phyloP scores from a whole-genome alignment of 2,888 invertebrate species.

The Amphipyra tragopoginis region DNA sequence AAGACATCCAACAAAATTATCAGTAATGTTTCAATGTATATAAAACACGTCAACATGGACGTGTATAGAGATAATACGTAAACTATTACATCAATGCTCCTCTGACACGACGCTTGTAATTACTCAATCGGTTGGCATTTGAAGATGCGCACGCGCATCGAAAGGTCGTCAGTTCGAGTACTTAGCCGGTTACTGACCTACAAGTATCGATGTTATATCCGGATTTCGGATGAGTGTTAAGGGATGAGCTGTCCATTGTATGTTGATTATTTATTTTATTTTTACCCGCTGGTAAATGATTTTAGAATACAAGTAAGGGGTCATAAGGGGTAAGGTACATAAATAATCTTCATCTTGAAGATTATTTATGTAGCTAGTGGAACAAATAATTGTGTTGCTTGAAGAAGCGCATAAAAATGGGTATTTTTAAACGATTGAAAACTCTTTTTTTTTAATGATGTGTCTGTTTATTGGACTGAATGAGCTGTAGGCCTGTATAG shows the following conservation, averaged over 20 bases:
- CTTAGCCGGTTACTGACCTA: slow-evolving; percentile 72
- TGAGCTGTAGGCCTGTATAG: no score
- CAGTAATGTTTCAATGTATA: slow-evolving; percentile 1
- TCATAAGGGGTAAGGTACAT: no score
- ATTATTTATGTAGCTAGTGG: no score
- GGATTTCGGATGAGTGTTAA: slow-evolving; percentile 36
- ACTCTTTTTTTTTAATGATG: no score
- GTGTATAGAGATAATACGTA: slow-evolving; percentile 40
- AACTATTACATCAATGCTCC: slow-evolving; percentile 58
- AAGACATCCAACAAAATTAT: not conserved
- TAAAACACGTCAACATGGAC: not conserved
- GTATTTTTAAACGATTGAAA: no score
- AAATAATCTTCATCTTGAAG: no score
- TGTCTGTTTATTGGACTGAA: no score
- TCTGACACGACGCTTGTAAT: slow-evolving; percentile 65
- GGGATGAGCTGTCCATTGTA: slow-evolving; percentile 15
- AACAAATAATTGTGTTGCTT: no score
- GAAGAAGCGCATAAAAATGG: no score
- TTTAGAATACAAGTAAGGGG: no score
- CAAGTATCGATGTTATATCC: slow-evolving; percentile 55
- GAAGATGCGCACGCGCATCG: slow-evolving; percentile 66
- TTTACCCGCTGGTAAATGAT: no score
- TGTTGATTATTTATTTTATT: slow-evolving; percentile 29
- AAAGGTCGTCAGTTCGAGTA: slow-evolving; percentile 73
- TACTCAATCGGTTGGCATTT: slow-evolving; percentile 82